Conservation (phyloP, 2,888 invertebrate species). For the Temnothorax unifasciatus region DNA sequence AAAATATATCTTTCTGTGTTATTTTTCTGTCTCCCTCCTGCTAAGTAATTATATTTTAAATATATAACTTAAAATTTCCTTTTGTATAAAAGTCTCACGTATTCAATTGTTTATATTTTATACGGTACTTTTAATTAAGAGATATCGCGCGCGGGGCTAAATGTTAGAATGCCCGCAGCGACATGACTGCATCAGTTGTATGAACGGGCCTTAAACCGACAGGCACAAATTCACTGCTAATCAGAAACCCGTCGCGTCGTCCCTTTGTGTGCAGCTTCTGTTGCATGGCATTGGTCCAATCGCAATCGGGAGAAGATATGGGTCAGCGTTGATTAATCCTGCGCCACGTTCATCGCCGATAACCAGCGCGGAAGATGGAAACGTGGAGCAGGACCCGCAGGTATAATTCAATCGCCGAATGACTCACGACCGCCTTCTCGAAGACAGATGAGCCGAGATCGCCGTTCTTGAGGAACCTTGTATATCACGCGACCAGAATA, state of each 20-base stretch:
- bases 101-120: background rate
- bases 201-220: slow-evolving; percentile 20
- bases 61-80: background rate
- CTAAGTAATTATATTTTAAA: background rate
- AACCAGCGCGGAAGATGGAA: slow-evolving; percentile 44
- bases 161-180: background rate
- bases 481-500: slow-evolving; percentile 25
- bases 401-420: slow-evolving; percentile 47
- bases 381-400: slow-evolving; percentile 9
- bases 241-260: slow-evolving; percentile 24
- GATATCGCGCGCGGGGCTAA: too few relatives aligned
- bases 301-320: slow-evolving; percentile 51
- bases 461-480: background rate
- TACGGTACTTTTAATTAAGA: background rate
- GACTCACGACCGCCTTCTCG: slow-evolving; percentile 29
- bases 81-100: background rate
- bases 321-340: slow-evolving; percentile 56
- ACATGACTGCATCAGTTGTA: background rate
- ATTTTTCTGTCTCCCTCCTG: background rate
- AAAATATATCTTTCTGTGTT: background rate
- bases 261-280: slow-evolving; percentile 10
- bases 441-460: slow-evolving; percentile 38
- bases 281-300: slow-evolving; percentile 51
- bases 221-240: slow-evolving; percentile 23
- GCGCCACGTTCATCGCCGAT: slow-evolving; percentile 33